Base-by-base conservation (phyloP, 2,113 vertebrate species). In the Paratilapia polleni region DNA sequence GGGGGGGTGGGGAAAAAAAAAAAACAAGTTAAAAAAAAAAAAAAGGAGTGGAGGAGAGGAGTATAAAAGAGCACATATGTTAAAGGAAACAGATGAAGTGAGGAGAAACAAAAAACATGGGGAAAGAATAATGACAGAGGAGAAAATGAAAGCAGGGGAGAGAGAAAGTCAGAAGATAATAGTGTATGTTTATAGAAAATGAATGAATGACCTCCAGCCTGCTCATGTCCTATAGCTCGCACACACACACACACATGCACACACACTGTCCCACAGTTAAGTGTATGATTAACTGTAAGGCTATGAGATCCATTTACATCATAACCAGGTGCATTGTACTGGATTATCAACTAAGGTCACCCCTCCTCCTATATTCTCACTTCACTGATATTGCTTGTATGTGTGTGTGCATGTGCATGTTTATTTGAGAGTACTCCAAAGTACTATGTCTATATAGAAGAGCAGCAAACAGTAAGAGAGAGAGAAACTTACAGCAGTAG, bases 221-320 rank as follows among this genome's bases (percentile, higher is more conserved):
- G 59, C 76, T 79, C 3, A 1, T 68, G 86, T 77, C 77, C 78
- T 82, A 77, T 49, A 52, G 15, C 62, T 59, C 54, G 47, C 85
- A 79, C 78, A 73, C 68, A 84, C 78, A 73, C 68, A 84, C 83
- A 77, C 70, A n/a, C 77, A 63, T 13, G 22, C 19, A 12, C 81
- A 80, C 52, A 28, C 56, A 83, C 12, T 56, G 77, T 82, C 49
- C 60, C 5, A 0, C 52, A 66, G 62, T 68, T 54, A 61, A 81
- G 78, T 81, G 74, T 85, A 64, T 94, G 89, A 94, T 93, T 91
- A 93, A 89, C 76, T 90, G 87, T 86, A 83, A 84, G 76, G 83
- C 56, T 75, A 86, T 86, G 84, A 78, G 89, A 92, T 78, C 79
- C 88, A 92, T 92, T 93, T 87, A 88, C 84, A 91, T 92, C 86